Evolutionary conservation across 2,888 invertebrate species (phyloP), one percentile per base, ranked within the genome.

Genomic region (Idaea aversata): DNA sequence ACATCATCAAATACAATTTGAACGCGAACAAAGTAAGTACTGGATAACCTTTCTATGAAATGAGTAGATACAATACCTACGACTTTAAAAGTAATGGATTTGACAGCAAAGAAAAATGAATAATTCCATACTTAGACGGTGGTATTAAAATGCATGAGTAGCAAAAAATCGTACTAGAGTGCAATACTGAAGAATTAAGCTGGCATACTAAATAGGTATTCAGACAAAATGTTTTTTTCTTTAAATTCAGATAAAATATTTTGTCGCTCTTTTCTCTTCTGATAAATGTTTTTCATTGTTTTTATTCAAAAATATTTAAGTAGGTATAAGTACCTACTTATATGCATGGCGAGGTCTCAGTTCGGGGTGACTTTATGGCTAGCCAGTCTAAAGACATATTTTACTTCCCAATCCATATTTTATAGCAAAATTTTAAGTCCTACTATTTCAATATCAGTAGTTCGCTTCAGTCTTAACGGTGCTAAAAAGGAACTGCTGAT

Each of bases 1-100:
- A 97, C 83, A 92, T 96, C 70, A 94, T 97, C 72, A 95, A 95
- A 79, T 96, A 96, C 83, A 91, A 97, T 65, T 91, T 95, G 34
- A 97, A 97, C 84, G 95, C 95, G 25, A 94, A 94, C 75, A 95
- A 95, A 88, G 93, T 93, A 82, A 77, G 47, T 57, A 59, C 35
- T 10, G 7, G 7, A 47, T 3, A 47, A 25, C 25, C 2, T 25
- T 25, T 25, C 25, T 1, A 25, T 25, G 3, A 25, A 25, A 25
- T 25, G 1, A 25, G 25, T 25, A 25, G 25, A 25, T 25, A 25
- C 25, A 25, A 25, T 25, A 25, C 2, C 25, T 25, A 25, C 25
- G 25, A 25, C 25, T 25, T 2, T 25, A 2, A 25, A 25, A 25
- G 47, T 47, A 47, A 47, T 47, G 47, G 47, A 47, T 47, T 47